Base-by-base conservation (phyloP, 2,888 invertebrate species). In the Drosophila austrosaltans region DNA sequence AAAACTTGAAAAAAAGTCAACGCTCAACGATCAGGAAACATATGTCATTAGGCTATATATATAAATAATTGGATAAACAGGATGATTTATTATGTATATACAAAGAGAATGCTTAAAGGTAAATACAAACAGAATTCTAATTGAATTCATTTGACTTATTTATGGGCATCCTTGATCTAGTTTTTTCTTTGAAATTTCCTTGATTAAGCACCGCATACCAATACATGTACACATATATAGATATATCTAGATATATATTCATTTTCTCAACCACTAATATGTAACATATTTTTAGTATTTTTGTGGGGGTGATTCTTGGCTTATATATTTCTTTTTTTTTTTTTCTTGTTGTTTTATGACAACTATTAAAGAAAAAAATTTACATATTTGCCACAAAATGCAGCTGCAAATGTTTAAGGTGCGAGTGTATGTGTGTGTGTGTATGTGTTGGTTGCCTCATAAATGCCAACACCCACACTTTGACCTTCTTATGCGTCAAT, bases 391-490 rank as follows among this genome's bases (percentile, higher is more conserved):
- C 70, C 68, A 40, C 57, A 72, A 71, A 71, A 28, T 87, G 89
- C 87, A 85, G 89, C 85, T 89, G 85, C 87, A 74, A 16, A 32
- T 10, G 25, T 22, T 54, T 42, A 61, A 28, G 44, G 56, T 8
- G 32, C 8, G 48, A 8, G 1, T 22, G 32, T 4, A 10, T 20
- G 40, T 58, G 30, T 53, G 74, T 69, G 65, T 70, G 67, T 61
- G 63, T 65, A 20, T 59, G 68, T 56, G 77, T 48, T 48, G 48
- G 72, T 84, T 87, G 71, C 76, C 87, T 69, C 84, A 81, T 77
- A 76, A 77, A 80, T 76, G 87, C 77, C 85, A 77, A 84, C 85
- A 80, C 85, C 85, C 89, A 87, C 85, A 72, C 63, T 69, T 74
- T 84, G 78, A 89, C 85, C 85, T 86, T 86, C 89, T 79, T 75